These are phyloP conservation scores for Montipora foliosa DNA, from an alignment of 64 coral and sea anemone species.

Conservation along the genomic window DNA sequence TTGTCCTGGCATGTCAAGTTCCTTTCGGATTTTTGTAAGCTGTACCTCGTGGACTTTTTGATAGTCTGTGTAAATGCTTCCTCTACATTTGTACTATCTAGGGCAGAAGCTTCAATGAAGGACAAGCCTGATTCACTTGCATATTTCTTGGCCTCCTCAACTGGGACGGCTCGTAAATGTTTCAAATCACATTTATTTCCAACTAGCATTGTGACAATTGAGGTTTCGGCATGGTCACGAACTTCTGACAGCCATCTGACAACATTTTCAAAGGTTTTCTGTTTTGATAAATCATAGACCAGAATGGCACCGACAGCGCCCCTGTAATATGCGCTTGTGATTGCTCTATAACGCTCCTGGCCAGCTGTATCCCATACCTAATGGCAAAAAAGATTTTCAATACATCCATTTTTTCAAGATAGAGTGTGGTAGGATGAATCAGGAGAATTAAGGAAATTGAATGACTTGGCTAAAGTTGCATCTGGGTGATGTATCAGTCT, in stretches of 20 bases:
- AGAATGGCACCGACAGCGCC: constrained; percentile 96
- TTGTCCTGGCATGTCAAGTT: constrained; percentile 86
- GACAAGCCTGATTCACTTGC: constrained; percentile 82
- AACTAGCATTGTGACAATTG: constrained; percentile 97
- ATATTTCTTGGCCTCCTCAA: constrained; percentile 92
- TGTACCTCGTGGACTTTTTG: constrained; percentile 93
- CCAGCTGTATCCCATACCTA: constrained; percentile 99
- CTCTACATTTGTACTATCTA: constrained; percentile 98
- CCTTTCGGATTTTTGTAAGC: constrained; percentile 95
- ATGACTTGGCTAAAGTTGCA: too few species aligned
- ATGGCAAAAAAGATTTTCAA: not conserved
- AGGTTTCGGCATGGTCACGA: constrained; percentile 87
- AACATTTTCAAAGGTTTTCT: constrained; percentile 95
- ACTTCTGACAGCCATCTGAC: constrained; percentile 94
- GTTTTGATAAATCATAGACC: constrained; percentile 98
- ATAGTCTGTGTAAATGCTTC: constrained; percentile 98
- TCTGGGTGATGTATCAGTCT: too few species aligned
- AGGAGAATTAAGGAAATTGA: too few species aligned
- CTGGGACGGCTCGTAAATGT: constrained; percentile 87
- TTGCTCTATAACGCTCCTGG: constrained; percentile 95
- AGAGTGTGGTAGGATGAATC: too few species aligned
- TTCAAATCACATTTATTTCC: constrained; percentile 99
- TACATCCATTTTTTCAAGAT: too few species aligned
- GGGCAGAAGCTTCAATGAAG: constrained; percentile 98
- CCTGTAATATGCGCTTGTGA: constrained; percentile 99